Base-by-base conservation (phyloP, 2,888 invertebrate species). In the Chorisops tibialis region DNA sequence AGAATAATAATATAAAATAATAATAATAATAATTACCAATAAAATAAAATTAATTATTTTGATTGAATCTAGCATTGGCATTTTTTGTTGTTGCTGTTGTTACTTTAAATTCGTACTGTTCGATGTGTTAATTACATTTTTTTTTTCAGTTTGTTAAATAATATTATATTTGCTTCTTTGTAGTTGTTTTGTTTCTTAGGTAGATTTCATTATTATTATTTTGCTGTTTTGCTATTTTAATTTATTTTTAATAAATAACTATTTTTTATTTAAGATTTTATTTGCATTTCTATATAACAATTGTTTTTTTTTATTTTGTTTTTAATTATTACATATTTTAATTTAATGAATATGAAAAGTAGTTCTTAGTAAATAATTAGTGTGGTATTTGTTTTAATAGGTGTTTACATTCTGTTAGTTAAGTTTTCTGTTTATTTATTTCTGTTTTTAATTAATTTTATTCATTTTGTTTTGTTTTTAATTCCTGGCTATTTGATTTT, bases 71-170 rank as follows among this genome's bases (percentile, higher is more conserved):
- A 30, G 30, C 30, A 30, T 59, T 49, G 39, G 37, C 38, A 22
- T 12, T 22, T 59, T 39, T 22, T 30, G 30, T 30, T 30, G 30
- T 9, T 7, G 30, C 9, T 30, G 30, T 30, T 30, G 30, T 30
- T 30, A 30, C 24, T 47, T 59, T 64, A 64, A 64, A 64, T 64
- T 64, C 64, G 64, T 64, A 52, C 59, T 64, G 52, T 64, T 64
- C 64, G 64, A 64, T 64, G 64, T 65, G 56, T 60, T 60, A 22
- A 48, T 38, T 47, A n/a, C 19, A 19, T 47, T 47, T n/a, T n/a
- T n/a, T n/a, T n/a, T n/a, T n/a, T 43, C 14, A 6, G 14, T 14
- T 14, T 43, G 14, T 14, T 12, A 6, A 43, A 30, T 30, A 30
- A 30, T 30, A 24, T 7, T 24, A 24, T 24, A 30, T 5, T 35